phyloP scores from a whole-genome alignment of 2,888 invertebrate species.

The Trilocha varians region DNA sequence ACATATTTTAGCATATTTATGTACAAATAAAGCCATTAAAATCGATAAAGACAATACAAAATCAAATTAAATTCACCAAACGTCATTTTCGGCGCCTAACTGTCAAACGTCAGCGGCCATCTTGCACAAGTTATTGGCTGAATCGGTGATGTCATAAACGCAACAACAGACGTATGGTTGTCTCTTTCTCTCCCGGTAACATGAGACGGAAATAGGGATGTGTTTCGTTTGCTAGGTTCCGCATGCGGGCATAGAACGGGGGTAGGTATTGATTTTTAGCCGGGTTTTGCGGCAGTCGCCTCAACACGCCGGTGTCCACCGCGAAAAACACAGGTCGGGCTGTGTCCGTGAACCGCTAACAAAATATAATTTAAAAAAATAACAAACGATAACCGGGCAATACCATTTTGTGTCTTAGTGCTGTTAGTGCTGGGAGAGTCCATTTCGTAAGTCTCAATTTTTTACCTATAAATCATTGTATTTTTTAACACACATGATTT shows the following conservation, averaged over 20 bases:
- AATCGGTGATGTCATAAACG: constrained; percentile 41
- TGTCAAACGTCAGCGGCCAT: constrained; percentile 65
- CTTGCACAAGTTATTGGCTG: constrained; percentile 49
- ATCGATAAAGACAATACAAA: constrained; percentile 47
- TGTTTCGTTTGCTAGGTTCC: constrained; percentile 55
- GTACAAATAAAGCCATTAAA: constrained; percentile 45
- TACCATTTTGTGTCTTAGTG: constrained; percentile 24
- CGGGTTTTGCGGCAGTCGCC: constrained; percentile 66
- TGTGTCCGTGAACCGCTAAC: constrained; percentile 47
- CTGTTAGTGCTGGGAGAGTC: constrained; percentile 47
- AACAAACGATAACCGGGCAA: constrained; percentile 7
- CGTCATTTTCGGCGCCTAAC: constrained; percentile 68
- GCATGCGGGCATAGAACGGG: constrained; percentile 58
- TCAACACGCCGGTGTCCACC: constrained; percentile 61
- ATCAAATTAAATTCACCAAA: constrained; percentile 38
- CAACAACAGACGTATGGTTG: constrained; percentile 29
- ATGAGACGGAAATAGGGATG: constrained; percentile 68
- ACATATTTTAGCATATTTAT: constrained; percentile 28
- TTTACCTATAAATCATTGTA: constrained; percentile 2
- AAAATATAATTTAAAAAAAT: constrained; percentile 18
- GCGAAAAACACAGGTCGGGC: constrained; percentile 57
- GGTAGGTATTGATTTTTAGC: constrained; percentile 67
- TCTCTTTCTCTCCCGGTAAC: constrained; percentile 52
- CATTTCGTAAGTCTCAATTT: constrained; percentile 62
- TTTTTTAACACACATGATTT: no score